Base-by-base conservation (phyloP, 2,888 invertebrate genomes). In the Caenorhabditis sp. region DNA sequence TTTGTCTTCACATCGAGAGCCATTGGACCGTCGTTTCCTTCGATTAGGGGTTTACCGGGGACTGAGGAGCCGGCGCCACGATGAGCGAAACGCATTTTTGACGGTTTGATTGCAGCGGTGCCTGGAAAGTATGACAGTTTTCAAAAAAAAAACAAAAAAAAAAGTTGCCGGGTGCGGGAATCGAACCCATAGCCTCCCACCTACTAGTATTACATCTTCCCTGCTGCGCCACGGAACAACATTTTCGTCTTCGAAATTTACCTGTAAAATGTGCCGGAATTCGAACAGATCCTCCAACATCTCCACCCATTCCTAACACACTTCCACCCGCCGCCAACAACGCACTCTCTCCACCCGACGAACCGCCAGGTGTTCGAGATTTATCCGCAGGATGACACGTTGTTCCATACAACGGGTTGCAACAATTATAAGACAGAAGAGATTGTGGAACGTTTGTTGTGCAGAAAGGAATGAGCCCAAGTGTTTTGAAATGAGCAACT, bases 271-370 rank as follows among this genome's bases (percentile, higher is more conserved):
- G 88, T 43, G 89, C 86, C 0, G 90, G 90, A 58, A 89, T 88
- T n/a, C 90, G 83, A n/a, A 90, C 86, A 69, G 89, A 89, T 37
- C 90, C 90, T 3, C 89, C 90, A 26, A 90, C 88, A 70, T 90
- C 90, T 19, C 88, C 87, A n/a, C 89, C 89, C 21, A 90, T 84
- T 43, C 83, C 82, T n/a, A 83, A 27, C 19, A 82, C 50, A 0
- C 76, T 77, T 10, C 83, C 83, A 43, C 68, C 70, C 1, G 78
- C 79, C n/a, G 68, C 81, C 43, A 90, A 85, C 2, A 90, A 83
- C 1, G 89, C 89, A 1, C 70, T 62, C 61, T 79, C 79, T 58
- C 79, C 79, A 27, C 80, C 80, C 17, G 78, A 77, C 12, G 78
- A 78, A 23, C 80, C 80, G n/a, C 80, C 27, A 82, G 69, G 58